Percentiles rank a stretch among this genome's conserved stretches.
These are phyloP conservation scores for Sebastes matsubarae DNA, from an alignment of 2,797 vertebrate species.

Conservation along the genomic window DNA sequence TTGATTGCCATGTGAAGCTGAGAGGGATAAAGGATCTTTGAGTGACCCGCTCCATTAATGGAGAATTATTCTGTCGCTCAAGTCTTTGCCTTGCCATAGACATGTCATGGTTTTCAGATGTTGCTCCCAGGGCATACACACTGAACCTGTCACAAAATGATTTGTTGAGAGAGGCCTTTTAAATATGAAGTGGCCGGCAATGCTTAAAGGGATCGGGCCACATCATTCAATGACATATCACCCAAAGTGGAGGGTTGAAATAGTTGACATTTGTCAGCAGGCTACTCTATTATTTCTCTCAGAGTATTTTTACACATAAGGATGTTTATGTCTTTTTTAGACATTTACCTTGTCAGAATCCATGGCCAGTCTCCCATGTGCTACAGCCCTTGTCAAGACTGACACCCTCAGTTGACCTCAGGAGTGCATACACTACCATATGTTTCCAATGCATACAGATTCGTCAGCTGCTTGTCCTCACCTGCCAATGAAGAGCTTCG, in stretches of 20 bases:
- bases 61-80: slow-evolving; percentile 74
- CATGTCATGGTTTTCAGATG: slow-evolving; percentile 59
- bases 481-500: neutral
- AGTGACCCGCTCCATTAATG: slow-evolving; percentile 62
- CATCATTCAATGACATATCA: slow-evolving; percentile 63
- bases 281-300: slow-evolving; percentile 51
- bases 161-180: slow-evolving; percentile 61
- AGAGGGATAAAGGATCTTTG: slow-evolving; percentile 29
- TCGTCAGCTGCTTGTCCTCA: neutral
- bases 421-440: neutral
- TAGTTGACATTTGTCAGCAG: slow-evolving; percentile 59
- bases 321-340: neutral
- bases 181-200: slow-evolving; percentile 64
- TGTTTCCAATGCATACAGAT: neutral
- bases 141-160: slow-evolving; percentile 62
- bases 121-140: slow-evolving; percentile 38
- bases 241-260: slow-evolving; percentile 45
- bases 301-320: slow-evolving; percentile 2
- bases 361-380: neutral
- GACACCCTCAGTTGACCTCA: slow-evolving; percentile 6
- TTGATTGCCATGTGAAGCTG: slow-evolving; percentile 42
- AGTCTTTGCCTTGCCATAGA: slow-evolving; percentile 32
- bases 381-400: neutral
- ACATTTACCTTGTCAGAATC: slow-evolving; percentile 16
- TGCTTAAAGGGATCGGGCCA: slow-evolving; percentile 55